phyloP scores from a whole-genome alignment of 2,797 vertebrate species.

The Eulemur rubriventer region DNA sequence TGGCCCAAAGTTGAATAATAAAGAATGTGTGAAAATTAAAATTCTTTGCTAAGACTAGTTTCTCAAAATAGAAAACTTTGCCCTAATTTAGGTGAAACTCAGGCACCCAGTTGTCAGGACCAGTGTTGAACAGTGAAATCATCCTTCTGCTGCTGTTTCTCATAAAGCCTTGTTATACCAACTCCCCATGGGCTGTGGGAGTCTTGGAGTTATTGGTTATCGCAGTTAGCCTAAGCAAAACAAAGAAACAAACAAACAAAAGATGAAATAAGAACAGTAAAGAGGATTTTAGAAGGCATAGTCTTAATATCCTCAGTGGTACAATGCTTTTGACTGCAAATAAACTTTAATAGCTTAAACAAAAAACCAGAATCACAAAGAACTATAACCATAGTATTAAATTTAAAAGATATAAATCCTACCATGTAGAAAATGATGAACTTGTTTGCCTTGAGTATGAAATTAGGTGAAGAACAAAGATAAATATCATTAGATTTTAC shows the following conservation, averaged over 20 bases:
- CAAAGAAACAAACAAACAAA: neutral
- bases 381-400: neutral
- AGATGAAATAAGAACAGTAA: neutral
- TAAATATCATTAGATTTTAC: neutral
- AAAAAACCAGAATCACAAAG: neutral
- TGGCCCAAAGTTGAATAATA: neutral
- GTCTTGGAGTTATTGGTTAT: neutral
- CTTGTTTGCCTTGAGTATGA: neutral
- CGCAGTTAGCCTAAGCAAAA: neutral
- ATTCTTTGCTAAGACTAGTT: neutral
- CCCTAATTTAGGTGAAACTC: neutral
- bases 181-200: accelerated
- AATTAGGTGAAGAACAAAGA: neutral
- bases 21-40: neutral
- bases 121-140: neutral
- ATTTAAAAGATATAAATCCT: neutral
- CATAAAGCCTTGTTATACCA: neutral
- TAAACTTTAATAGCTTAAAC: neutral
- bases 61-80: neutral
- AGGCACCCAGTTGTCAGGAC: neutral
- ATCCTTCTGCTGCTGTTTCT: neutral
- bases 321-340: neutral
- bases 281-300: neutral
- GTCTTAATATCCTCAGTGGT: neutral
- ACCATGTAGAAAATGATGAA: neutral